Conservation (phyloP, 1,140 invertebrate genomes). For the Dysdera silvatica region DNA sequence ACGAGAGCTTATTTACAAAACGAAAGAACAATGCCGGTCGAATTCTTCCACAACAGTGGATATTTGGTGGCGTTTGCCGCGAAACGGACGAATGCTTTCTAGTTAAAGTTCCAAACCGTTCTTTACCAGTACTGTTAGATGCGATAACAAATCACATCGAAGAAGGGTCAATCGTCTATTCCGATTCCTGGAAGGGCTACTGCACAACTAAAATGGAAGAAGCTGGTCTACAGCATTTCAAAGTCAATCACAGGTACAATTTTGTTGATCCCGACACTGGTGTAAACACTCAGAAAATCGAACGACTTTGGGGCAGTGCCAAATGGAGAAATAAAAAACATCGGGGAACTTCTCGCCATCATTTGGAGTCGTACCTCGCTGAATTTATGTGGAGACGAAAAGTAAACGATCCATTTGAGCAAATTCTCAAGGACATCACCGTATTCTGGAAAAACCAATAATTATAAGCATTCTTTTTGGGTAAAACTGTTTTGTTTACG, state of each 20-base stretch:
- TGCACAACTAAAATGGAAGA: not conserved
- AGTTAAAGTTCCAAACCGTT: slow-evolving; percentile 15
- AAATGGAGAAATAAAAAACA: slow-evolving; percentile 10
- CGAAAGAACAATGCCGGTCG: slow-evolving; percentile 17
- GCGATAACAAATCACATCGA: no score
- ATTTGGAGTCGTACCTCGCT: no score
- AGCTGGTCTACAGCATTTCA: slow-evolving; percentile 7
- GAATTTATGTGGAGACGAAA: no score
- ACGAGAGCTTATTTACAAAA: slow-evolving; percentile 14
- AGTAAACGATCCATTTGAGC: no score
- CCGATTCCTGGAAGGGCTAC: not conserved
- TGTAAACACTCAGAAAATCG: slow-evolving; percentile 7
- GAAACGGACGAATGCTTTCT: slow-evolving; percentile 20
- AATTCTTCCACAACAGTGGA: slow-evolving; percentile 22
- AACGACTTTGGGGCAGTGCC: not conserved
- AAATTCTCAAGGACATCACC: no score
- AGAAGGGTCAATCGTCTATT: no score
- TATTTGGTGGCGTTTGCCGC: slow-evolving; percentile 23
- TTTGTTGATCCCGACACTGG: slow-evolving; percentile 21
- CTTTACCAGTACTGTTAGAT: no score
- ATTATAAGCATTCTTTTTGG: no score
- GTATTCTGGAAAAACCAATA: no score
- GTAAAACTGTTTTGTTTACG: no score
- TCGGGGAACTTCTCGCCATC: no score
- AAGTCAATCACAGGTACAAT: slow-evolving; percentile 19